A percentile compares a stretch with the other conserved stretches of the same genome.
Evolutionary conservation across 2,797 vertebrate genomes (phyloP).

Genomic region (Cygnus olor): DNA sequence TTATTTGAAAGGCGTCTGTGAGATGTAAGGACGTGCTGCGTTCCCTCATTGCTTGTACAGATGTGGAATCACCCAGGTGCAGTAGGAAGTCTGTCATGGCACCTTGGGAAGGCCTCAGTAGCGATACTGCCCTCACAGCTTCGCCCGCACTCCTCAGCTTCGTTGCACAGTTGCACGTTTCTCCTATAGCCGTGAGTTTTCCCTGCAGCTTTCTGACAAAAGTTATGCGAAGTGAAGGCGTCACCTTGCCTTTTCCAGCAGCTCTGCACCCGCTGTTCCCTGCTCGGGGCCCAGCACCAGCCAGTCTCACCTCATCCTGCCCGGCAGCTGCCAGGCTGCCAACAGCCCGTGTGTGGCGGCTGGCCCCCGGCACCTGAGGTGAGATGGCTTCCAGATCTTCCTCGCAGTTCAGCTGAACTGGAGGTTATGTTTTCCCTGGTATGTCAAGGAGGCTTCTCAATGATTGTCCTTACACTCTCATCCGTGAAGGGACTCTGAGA

Average conservation of each 20-base stretch:
- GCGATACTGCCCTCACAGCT: background rate
- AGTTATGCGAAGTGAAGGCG: background rate
- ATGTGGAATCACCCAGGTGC: background rate
- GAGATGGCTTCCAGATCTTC: background rate
- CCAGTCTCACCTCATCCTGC: background rate
- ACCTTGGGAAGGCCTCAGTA: background rate
- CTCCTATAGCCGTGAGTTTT: background rate
- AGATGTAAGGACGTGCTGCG: accelerated
- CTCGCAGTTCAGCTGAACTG: background rate
- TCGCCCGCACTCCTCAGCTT: background rate
- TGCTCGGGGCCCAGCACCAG: background rate
- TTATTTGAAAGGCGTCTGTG: background rate
- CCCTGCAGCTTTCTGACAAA: background rate
- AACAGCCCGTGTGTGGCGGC: constrained; percentile 13
- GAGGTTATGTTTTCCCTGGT: constrained; percentile 27
- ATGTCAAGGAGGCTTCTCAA: background rate
- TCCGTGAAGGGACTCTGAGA: background rate
- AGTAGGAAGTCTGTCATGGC: background rate
- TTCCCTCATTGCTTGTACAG: background rate
- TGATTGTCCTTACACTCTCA: background rate
- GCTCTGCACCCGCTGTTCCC: constrained; percentile 22
- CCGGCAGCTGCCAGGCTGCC: constrained; percentile 2
- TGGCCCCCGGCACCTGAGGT: background rate
- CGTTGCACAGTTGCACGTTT: background rate
- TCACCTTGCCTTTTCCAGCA: background rate